Evolutionary conservation across 2,888 invertebrate species (phyloP), one percentile per base, ranked within the genome.

Genomic region (Trichacis sp.): DNA sequence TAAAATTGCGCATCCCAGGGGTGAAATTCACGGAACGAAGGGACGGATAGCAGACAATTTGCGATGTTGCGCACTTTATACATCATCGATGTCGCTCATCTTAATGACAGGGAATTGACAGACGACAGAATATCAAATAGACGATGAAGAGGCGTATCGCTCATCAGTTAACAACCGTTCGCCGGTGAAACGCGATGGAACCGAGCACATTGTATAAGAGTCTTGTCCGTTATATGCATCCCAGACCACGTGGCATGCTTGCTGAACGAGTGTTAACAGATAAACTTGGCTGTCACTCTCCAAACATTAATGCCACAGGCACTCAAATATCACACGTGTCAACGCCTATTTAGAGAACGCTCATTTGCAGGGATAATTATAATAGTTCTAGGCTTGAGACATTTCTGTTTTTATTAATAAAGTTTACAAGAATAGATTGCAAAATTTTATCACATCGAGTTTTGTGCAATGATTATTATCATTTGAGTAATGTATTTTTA

Each of bases 251-350:
- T 72, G 69, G 48, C 46, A 60, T 50, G 54, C 58, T 57, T 60
- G 72, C 17, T 42, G 42, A 69, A 71, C 72, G 68, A 62, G 63
- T 72, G 71, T 72, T 70, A 71, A 68, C 64, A 71, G 72, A 72
- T 71, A 72, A 71, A 72, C 72, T 72, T 71, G 64, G 65, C 68
- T 66, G 71, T 72, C 71, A 72, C 68, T 72, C 64, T 55, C 11
- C 51, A 48, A 58, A 36, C 52, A 40, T 56, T 56, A 14, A 42
- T 15, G 18, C 42, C 42, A 11, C 4, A 59, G 64, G 64, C 62
- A 66, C 68, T 67, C 64, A 68, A 64, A 67, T 69, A 70, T 63
- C 67, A 64, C n/a, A 70, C 70, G 66, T 57, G 63, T 49, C 49
- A 36, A 42, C 29, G 18, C 42, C 40, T 20, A 43, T 53, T 19